Conservation (phyloP, 2,888 invertebrate species). For the Arctia plantaginis region DNA sequence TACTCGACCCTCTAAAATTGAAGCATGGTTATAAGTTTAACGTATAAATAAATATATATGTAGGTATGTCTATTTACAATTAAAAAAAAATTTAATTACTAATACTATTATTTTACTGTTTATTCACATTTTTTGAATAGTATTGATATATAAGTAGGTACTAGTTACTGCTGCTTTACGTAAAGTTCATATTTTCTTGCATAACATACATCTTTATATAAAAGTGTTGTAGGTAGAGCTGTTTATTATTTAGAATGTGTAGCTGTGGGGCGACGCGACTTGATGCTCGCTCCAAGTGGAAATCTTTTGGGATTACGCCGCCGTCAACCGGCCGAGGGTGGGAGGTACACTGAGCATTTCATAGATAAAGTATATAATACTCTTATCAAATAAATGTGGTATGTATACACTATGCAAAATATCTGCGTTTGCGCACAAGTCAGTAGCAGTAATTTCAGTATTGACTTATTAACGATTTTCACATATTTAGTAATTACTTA, state of each 20-base stretch:
- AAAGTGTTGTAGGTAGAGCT: slow-evolving; percentile 66
- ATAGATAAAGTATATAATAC: slow-evolving; percentile 4
- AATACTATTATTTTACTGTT: too few species aligned
- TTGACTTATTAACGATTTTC: not conserved
- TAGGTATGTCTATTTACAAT: not conserved
- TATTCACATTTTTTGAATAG: not conserved
- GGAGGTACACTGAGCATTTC: slow-evolving; percentile 56
- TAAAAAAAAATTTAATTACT: too few species aligned
- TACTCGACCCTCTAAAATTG: too few species aligned
- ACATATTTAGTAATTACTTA: not conserved
- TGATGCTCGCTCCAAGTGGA: slow-evolving; percentile 87
- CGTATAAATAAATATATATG: too few species aligned
- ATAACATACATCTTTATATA: slow-evolving; percentile 20
- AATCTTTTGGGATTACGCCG: slow-evolving; percentile 86
- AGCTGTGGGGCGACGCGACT: slow-evolving; percentile 81
- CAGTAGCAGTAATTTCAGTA: not conserved
- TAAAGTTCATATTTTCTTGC: slow-evolving; percentile 12
- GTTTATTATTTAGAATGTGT: slow-evolving; percentile 88
- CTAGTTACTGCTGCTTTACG: not conserved
- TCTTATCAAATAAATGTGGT: not conserved
- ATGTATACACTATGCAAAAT: not conserved
- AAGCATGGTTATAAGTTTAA: too few species aligned
- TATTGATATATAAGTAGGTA: not conserved
- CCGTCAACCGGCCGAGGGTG: slow-evolving; percentile 71
- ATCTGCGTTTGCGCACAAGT: not conserved